phyloP scores from a whole-genome alignment of 2,888 invertebrate species.

The Ctena decussata region DNA sequence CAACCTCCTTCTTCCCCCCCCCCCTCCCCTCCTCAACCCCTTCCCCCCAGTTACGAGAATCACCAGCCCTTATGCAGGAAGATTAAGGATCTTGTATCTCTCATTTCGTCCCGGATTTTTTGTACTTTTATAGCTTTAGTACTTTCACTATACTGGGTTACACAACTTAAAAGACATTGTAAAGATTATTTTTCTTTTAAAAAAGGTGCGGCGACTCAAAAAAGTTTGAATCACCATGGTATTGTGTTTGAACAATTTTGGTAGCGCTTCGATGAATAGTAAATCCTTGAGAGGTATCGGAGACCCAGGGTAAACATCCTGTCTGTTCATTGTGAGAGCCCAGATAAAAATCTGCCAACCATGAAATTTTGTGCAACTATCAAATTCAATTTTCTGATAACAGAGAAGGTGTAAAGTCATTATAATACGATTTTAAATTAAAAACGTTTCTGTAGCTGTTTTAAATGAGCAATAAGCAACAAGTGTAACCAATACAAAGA shows the following conservation, averaged over 20 bases:
- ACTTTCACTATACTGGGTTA: too few species aligned
- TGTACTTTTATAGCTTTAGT: too few species aligned
- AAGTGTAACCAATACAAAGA: background rate
- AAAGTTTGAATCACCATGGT: conserved; percentile 6
- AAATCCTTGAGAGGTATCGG: conserved; percentile 1
- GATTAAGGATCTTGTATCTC: too few species aligned
- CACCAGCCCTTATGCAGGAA: too few species aligned
- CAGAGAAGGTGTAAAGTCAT: background rate
- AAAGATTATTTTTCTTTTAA: background rate
- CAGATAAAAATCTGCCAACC: conserved; percentile 36
- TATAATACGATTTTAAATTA: background rate
- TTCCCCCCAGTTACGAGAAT: too few species aligned
- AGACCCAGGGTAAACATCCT: conserved; percentile 50
- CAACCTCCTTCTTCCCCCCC: too few species aligned
- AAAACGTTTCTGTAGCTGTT: background rate
- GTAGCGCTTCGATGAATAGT: conserved; percentile 2
- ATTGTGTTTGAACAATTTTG: conserved; percentile 4
- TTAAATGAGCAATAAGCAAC: background rate
- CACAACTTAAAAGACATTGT: background rate
- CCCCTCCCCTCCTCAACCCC: too few species aligned
- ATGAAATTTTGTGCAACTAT: conserved; percentile 14
- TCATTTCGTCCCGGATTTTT: too few species aligned
- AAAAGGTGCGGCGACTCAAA: background rate
- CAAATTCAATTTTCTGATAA: conserved; percentile 7
- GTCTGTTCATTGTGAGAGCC: conserved; percentile 28